Conservation (phyloP, 2,888 invertebrate species). For the Mayetiola destructor region DNA sequence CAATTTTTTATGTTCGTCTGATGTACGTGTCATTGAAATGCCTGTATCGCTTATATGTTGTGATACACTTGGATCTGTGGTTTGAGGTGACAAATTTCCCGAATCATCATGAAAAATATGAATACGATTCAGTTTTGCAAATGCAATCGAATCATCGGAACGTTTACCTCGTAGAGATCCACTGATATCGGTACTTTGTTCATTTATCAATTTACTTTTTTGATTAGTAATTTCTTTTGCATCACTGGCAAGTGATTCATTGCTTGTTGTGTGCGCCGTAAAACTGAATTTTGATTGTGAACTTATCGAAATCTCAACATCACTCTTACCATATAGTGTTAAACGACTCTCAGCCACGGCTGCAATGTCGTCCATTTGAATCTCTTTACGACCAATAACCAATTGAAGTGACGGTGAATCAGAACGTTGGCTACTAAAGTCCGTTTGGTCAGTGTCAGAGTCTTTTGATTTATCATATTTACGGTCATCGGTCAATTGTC, state of each 20-base stretch:
- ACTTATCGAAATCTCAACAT: slow-evolving; percentile 41
- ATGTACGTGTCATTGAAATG: slow-evolving; percentile 37
- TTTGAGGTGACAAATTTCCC: slow-evolving; percentile 29
- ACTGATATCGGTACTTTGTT: slow-evolving; percentile 19
- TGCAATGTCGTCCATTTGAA: slow-evolving; percentile 38
- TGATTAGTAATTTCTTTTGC: background rate
- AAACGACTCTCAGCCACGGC: slow-evolving; percentile 40
- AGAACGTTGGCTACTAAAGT: background rate
- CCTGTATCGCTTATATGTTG: slow-evolving; percentile 42
- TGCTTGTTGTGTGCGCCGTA: slow-evolving; percentile 30
- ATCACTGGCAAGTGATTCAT: slow-evolving; percentile 36
- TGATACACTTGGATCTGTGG: slow-evolving; percentile 38
- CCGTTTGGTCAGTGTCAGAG: background rate
- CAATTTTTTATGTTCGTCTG: slow-evolving; percentile 20
- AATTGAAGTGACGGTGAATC: slow-evolving; percentile 33
- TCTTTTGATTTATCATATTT: background rate
- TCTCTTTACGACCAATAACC: slow-evolving; percentile 40
- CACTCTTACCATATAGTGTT: slow-evolving; percentile 38
- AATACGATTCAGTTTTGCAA: slow-evolving; percentile 38
- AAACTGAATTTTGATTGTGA: slow-evolving; percentile 41
- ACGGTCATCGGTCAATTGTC: background rate
- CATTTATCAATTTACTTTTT: slow-evolving; percentile 15
- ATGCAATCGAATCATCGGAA: slow-evolving; percentile 38
- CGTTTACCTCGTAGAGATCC: slow-evolving; percentile 23
- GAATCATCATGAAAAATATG: slow-evolving; percentile 35